phyloP scores from a whole-genome alignment of 2,797 vertebrate genomes.

The Caiman crocodilus region DNA sequence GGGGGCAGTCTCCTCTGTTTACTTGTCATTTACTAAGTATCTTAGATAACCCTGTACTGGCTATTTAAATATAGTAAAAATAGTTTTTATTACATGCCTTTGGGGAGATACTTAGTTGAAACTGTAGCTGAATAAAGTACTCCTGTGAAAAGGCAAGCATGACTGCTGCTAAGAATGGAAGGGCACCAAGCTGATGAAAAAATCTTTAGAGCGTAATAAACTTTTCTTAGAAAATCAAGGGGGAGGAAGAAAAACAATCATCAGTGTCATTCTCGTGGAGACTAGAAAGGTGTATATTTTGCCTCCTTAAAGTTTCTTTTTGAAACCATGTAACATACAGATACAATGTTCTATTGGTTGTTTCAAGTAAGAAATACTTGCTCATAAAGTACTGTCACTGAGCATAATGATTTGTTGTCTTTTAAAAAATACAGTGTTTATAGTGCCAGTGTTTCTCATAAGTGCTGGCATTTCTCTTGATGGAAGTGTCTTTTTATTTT shows the following conservation, averaged over 20 bases:
- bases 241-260: neutral
- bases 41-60: no score
- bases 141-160: neutral
- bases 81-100: neutral
- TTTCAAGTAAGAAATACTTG: neutral
- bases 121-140: no score
- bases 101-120: neutral
- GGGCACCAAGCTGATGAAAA: neutral
- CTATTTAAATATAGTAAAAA: no score
- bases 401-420: neutral
- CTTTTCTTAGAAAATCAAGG: neutral
- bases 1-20: neutral
- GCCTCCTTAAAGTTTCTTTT: neutral
- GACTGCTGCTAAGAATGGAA: neutral
- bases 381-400: neutral
- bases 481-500: neutral
- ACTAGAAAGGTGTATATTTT: neutral
- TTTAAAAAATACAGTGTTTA: neutral
- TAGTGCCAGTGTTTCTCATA: fast-evolving
- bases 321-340: neutral
- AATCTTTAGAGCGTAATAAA: neutral
- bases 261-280: neutral
- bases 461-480: neutral
- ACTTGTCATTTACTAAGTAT: neutral
- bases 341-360: neutral